A percentile compares a stretch with the other conserved stretches of the same genome.
Conservation (phyloP, 2,113 vertebrate genomes). For the Polypterus bichir region DNA sequence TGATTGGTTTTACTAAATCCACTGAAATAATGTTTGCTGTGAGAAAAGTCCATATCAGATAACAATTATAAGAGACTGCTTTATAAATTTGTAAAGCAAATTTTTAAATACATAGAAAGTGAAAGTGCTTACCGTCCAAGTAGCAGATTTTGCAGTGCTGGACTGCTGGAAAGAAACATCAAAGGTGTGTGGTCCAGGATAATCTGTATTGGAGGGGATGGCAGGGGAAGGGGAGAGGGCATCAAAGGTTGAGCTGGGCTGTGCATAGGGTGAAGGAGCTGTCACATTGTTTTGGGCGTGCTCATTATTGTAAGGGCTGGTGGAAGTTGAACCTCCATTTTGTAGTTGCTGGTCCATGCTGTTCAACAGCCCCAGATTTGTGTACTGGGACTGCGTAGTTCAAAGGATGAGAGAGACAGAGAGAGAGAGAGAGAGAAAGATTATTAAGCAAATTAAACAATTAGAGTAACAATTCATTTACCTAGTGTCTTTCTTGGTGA, state of each 20-base stretch:
- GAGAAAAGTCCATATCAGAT: no score
- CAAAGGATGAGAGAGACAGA: background rate
- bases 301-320: constrained; percentile 93
- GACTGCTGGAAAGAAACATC: constrained; percentile 98
- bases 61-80: no score
- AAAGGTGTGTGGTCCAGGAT: constrained; percentile 91
- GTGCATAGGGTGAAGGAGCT: constrained; percentile 84
- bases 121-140: constrained; percentile 86
- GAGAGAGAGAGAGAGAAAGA: background rate
- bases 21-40: no score
- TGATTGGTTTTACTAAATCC: no score
- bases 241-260: constrained; percentile 95
- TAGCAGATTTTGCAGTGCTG: constrained; percentile 94
- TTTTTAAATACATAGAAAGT: no score
- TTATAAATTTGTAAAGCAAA: no score
- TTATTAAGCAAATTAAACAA: no score
- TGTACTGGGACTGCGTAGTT: constrained; percentile 77
- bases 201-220: constrained; percentile 97
- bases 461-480: no score
- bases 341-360: constrained; percentile 97
- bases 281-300: constrained; percentile 87
- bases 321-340: constrained; percentile 89
- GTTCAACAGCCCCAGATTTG: constrained; percentile 93
- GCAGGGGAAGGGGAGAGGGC: constrained; percentile 87
- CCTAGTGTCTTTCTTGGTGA: no score